Conservation (phyloP, 2,888 invertebrate genomes). For the Aphidius colemani region DNA sequence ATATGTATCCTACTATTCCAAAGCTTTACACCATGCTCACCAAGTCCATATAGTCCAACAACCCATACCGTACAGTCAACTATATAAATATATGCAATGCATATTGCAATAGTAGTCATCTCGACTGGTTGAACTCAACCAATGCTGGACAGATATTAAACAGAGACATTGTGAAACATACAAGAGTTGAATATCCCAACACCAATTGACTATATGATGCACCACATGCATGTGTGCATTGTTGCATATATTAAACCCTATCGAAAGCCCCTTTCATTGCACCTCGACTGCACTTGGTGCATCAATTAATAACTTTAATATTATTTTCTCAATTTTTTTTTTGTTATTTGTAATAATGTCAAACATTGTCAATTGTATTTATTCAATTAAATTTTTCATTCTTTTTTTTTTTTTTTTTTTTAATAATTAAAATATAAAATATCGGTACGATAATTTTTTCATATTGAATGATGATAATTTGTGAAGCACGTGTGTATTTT, state of each 20-base stretch:
- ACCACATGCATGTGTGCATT: slow-evolving; percentile 49
- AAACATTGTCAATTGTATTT: neutral
- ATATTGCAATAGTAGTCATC: slow-evolving; percentile 5
- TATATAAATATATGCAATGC: neutral
- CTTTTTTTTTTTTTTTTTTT: neutral
- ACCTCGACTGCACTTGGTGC: slow-evolving; percentile 14
- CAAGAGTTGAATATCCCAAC: slow-evolving; percentile 25
- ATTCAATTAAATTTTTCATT: neutral
- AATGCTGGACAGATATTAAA: slow-evolving; percentile 24
- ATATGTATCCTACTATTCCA: slow-evolving; percentile 36
- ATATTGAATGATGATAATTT: neutral
- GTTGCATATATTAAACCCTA: slow-evolving; percentile 28
- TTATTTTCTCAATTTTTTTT: slow-evolving; percentile 1
- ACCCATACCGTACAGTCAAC: no score
- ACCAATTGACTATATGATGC: slow-evolving; percentile 40
- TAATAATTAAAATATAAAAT: neutral
- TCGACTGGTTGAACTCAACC: slow-evolving; percentile 21
- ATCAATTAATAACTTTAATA: neutral
- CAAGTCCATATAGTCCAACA: neutral
- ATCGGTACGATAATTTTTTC: neutral
- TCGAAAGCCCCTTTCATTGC: slow-evolving; percentile 10
- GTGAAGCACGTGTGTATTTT: neutral
- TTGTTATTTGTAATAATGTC: neutral
- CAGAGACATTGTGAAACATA: slow-evolving; percentile 7
- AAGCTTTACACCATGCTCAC: slow-evolving; percentile 25